Base-by-base conservation (phyloP, 2,888 invertebrate species). In the Aphidoletes aphidimyza region DNA sequence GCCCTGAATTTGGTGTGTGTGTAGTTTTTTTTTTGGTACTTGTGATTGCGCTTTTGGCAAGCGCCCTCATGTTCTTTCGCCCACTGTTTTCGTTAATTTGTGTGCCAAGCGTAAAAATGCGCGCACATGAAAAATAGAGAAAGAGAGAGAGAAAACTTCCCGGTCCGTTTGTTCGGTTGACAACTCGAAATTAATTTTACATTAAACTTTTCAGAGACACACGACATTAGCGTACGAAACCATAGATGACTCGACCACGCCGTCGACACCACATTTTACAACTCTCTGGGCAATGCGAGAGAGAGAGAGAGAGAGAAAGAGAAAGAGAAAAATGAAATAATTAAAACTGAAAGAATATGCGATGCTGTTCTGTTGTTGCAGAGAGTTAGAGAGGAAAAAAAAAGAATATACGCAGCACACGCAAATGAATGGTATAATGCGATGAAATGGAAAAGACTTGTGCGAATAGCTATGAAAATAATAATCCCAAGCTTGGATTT, bases 171-270 rank as follows among this genome's bases (percentile, higher is more conserved):
- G n/a, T 69, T 69, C 69, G 69, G 69, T 69, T 69, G 69, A 69
- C 69, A 69, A 69, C 69, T 69, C 69, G 34, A 69, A 69, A 69
- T 69, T 69, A 69, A 69, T 69, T 69, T 69, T 30, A 69, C 69
- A 69, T 69, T 69, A 69, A 69, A 69, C 69, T 69, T 69, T 69
- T 69, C 69, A 26, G 30, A 14, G 26, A 26, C 14, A 42, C 26
- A 69, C 69, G 69, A 69, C 69, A 69, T 69, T 69, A 69, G 69
- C 69, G 69, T 69, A 69, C 69, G 69, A 69, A 69, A 69, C 69
- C 69, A 69, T 69, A 69, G 69, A 69, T 30, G 69, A 69, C 69
- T 54, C 14, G 54, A 54, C 30, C 69, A 42, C 14, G 69, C 69
- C 69, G 34, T 69, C 30, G 69, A 26, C 69, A 30, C 69, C 69